Evolutionary conservation across 2,113 vertebrate genomes (phyloP), one percentile per base, ranked within the genome.

Genomic region (Eolophus roseicapilla): DNA sequence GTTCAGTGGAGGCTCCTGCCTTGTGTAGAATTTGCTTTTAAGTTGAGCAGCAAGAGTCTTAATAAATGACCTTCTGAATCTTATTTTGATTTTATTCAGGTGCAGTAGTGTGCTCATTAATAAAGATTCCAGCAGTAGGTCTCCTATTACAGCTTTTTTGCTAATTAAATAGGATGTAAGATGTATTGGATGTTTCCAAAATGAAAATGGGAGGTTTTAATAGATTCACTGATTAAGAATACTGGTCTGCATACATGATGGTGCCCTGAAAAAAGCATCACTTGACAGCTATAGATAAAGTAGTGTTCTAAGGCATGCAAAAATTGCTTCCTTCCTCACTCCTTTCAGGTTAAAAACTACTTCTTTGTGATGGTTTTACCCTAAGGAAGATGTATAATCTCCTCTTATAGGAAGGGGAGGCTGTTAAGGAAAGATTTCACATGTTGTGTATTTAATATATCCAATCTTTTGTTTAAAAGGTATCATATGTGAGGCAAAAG

Each of bases 401-500:
- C 41, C 41, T 64, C 10, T 79, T 68, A 44, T 25, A 90, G 44
- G 64, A 91, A 75, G 19, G 19, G 16, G 7, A 89, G 60, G 39
- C 19, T 67, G 6, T 80, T 73, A 46, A 68, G 71, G 53, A 79
- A 77, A 44, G 33, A 12, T 78, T 95, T 78, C 41, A 37, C 23
- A 12, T 55, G 15, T 77, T 86, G 31, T 88, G 4, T 55, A 20
- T 74, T 75, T 93, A 94, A 81, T 24, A 27, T 62, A 71, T 88
- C 13, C 60, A 25, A 10, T 92, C 35, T 95, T 89, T 88, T 91
- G 8, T 96, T 97, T 86, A 23, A 63, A 98, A 99, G 99, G 98
- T 95, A 44, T 86, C 97, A 8, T 98, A 98, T 2, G 11, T 90
- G 68, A 95, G 94, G 47, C 98, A 96, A 65, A 98, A 96, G 92